Evolutionary conservation across 2,797 vertebrate species (phyloP), one percentile per base, ranked within the genome.

Genomic region (Cheirogaleus major): DNA sequence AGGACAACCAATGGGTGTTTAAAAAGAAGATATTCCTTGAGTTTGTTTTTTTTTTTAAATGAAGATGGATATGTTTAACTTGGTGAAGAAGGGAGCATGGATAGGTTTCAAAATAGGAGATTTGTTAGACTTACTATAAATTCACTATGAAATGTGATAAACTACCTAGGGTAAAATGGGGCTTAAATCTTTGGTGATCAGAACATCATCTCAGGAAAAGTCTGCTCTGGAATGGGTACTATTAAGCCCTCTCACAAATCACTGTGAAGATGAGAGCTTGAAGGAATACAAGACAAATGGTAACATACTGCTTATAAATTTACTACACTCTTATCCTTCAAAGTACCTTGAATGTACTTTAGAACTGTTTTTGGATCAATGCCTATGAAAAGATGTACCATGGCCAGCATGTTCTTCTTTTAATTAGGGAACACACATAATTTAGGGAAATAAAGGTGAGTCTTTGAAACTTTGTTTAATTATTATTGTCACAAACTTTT

Each of bases 121-220:
- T 92, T 73, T 93, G 55, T 84, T 75, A 80, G 7, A 45, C 5
- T 88, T 80, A 57, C 9, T 69, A 41, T 57, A 48, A 52, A 70
- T 94, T 84, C 55, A 59, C 15, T 43, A 27, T 10, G 69, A 73
- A 94, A 88, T 22, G 22, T 96, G 81, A 89, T 57, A 89, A 72
- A 82, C 7, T 38, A 17, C 48, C 67, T 61, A 41, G 41, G 12
- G 57, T 91, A 86, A 89, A 83, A 63, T 14, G 32, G 78, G 83
- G 18, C 43, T 94, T 94, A 95, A 91, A 87, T 95, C 84, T 86
- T 65, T 57, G 70, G 61, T 69, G 69, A 94, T 80, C 14, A 75
- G 72, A 80, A 52, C 75, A 91, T 25, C 27, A 86, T 63, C 70
- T 45, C 32, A 91, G 57, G 30, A 57, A 87, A 97, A 81, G 23